Conservation (phyloP, 1,140 invertebrate species). For the Agrilus planipennis region DNA sequence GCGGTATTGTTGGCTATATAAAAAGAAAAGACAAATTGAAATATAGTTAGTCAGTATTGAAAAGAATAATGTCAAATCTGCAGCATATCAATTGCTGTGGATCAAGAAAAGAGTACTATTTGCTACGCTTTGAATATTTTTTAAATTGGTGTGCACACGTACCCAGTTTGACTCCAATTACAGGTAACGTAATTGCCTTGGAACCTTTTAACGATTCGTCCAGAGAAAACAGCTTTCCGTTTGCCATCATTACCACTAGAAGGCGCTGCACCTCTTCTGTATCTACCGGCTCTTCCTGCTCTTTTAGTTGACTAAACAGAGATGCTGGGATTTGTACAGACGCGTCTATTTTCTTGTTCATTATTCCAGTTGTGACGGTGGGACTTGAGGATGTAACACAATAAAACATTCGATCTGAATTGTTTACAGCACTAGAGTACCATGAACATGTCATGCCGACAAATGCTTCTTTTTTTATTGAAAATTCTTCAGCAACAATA, state of each 20-base stretch:
- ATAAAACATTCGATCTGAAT: constrained; percentile 24
- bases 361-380: constrained; percentile 37
- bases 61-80: too few species aligned
- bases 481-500: constrained; percentile 60
- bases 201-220: constrained; percentile 24
- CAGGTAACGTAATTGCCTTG: constrained; percentile 46
- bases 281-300: constrained; percentile 25
- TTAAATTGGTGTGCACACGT: too few species aligned
- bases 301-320: constrained; percentile 42
- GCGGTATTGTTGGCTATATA: constrained; percentile 36
- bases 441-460: constrained; percentile 64
- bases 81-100: too few species aligned
- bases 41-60: too few species aligned
- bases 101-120: too few species aligned
- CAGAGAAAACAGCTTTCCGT: constrained; percentile 54
- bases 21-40: constrained; percentile 8
- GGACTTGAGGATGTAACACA: constrained; percentile 24
- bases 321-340: constrained; percentile 56
- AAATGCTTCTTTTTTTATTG: constrained; percentile 53
- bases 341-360: constrained; percentile 54
- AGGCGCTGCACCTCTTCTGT: constrained; percentile 42
- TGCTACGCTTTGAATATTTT: too few species aligned
- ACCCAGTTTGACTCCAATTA: constrained; percentile 53
- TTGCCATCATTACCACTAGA: constrained; percentile 56
- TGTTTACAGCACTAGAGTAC: constrained; percentile 39